Evolutionary conservation across 2,888 invertebrate species (phyloP).

Genomic region (Melieria omissa): DNA sequence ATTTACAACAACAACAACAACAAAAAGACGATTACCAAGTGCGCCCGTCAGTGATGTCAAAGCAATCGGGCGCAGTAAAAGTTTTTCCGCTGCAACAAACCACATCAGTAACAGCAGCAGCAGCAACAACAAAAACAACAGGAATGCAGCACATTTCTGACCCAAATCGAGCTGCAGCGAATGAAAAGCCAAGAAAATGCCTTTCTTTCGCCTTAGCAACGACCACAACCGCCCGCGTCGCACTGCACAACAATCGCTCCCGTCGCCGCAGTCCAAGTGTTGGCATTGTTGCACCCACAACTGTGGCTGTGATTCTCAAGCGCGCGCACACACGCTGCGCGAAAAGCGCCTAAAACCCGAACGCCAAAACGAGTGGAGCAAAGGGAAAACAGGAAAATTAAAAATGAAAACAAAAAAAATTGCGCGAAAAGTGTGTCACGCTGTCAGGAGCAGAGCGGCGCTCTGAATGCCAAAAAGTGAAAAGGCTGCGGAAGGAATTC

Average conservation of each 20-base stretch:
- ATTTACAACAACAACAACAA: too few relatives aligned
- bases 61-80: too few relatives aligned
- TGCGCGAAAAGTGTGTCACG: slow-evolving; percentile 23
- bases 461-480: background rate
- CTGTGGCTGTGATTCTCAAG: slow-evolving; percentile 8
- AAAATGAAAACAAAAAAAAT: background rate
- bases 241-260: background rate
- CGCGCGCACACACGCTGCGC: background rate
- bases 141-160: background rate
- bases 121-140: slow-evolving; percentile 1
- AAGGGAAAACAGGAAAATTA: background rate
- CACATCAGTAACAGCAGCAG: background rate
- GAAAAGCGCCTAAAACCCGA: background rate
- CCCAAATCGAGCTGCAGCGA: background rate
- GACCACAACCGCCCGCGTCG: background rate
- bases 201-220: background rate
- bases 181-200: background rate
- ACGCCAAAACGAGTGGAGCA: background rate
- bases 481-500: background rate
- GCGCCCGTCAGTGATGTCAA: too few relatives aligned
- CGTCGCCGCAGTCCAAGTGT: background rate
- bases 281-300: background rate
- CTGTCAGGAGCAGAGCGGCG: slow-evolving; percentile 18
- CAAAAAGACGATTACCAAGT: too few relatives aligned
- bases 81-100: background rate